Base-by-base conservation (phyloP, 2,888 invertebrate genomes). In the Leucophora obtusa region DNA sequence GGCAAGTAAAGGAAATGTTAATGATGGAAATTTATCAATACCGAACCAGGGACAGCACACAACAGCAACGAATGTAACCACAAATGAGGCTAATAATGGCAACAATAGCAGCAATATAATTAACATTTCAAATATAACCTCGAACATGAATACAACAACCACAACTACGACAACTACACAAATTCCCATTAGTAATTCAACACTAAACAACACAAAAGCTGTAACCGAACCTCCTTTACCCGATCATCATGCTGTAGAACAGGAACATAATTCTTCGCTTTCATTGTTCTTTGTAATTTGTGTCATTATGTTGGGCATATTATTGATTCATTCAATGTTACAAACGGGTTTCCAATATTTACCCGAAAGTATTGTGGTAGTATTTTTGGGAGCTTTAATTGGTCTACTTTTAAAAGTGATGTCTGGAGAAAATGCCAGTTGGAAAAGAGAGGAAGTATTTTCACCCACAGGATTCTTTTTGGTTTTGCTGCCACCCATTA, bases 381-480 rank as follows among this genome's bases (percentile, higher is more conserved):
- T 99, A 18, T 96, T 98, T 86, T 92, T 99, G 17, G 98, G 98
- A 62, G 98, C 96, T 51, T 92, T 97, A 0, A 97, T 98, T 87
- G 98, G 98, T 5, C 93, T 98, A 87, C 93, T 96, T 38, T 93
- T 98, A 86, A 97, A 97, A 89, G 91, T 98, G 8, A 93, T 98
- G 92, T 96, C 96, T 1, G 95, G 95, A 85, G 87, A 90, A 28
- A 96, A 97, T 88, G 96, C 96, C 53, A 97, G 98, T 89, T 98
- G 98, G 98, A 94, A 97, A 88, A 96, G 97, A 89, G 98, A 98
- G 89, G 99, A 99, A 91, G 97, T 98, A 0, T 98, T 99, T 88
- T 98, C 98, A 8, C 99, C 99, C 0, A 99, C 98, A 18, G 97
- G 98, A 21, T 99, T 99, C 90, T 99, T 99, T 88, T 92, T 99